phyloP scores from a whole-genome alignment of 2,797 vertebrate genomes.

The Malacoctenus gilli region DNA sequence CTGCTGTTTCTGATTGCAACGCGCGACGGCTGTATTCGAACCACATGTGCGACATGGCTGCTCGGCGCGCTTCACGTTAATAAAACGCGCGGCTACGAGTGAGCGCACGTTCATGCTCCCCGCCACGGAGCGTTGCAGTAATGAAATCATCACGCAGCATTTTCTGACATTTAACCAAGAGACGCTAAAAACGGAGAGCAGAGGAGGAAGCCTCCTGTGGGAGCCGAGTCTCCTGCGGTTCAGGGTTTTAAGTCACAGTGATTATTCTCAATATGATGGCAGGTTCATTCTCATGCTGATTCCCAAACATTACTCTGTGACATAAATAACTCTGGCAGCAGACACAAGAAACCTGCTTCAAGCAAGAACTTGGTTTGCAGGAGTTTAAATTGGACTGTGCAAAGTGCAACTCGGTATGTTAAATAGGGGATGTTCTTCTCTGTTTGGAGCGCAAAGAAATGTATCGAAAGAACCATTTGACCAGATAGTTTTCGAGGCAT shows the following conservation, averaged over 20 bases:
- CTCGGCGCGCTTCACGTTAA: constrained; percentile 64
- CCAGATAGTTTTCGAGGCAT: no score
- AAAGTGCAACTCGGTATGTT: no score
- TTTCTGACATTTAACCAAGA: constrained; percentile 69
- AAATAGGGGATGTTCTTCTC: no score
- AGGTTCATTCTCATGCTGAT: constrained; percentile 65
- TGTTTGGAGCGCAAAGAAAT: no score
- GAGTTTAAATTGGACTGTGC: background rate
- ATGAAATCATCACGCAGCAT: constrained; percentile 74
- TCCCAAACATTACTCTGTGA: constrained; percentile 49
- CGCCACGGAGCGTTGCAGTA: constrained; percentile 59
- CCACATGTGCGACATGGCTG: constrained; percentile 70
- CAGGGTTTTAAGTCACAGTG: constrained; percentile 42
- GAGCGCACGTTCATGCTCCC: constrained; percentile 35
- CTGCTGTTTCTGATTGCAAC: constrained; percentile 66
- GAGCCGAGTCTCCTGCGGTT: constrained; percentile 52
- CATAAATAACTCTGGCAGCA: constrained; percentile 41
- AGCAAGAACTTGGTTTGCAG: constrained; percentile 36
- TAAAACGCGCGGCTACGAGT: constrained; percentile 52
- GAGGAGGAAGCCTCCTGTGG: constrained; percentile 43
- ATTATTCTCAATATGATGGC: constrained; percentile 59
- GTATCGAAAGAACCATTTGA: no score
- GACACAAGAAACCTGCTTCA: constrained; percentile 15
- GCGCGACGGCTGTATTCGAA: constrained; percentile 64
- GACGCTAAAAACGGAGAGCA: constrained; percentile 32